Percentiles rank a stretch among this genome's conserved stretches.
Evolutionary conservation across 1,140 invertebrate genomes (phyloP).

Genomic region (Apolygus lucorum): DNA sequence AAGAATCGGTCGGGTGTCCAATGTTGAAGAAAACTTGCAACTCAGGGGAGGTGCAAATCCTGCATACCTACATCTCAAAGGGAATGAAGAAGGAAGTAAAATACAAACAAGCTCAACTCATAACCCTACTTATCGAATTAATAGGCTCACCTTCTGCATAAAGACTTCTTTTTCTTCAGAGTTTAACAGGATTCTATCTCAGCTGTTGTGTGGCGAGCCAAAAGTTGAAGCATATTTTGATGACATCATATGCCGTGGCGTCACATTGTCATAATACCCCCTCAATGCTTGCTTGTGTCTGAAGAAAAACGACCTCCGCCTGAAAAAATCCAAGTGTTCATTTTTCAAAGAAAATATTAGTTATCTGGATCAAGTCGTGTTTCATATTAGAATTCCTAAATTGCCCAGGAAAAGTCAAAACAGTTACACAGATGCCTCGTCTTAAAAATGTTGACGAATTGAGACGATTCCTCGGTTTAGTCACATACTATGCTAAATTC

Average conservation of each 20-base stretch:
- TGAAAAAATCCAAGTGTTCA: too few relatives aligned
- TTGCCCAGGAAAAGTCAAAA: conserved; percentile 29
- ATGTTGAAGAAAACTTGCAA: background rate
- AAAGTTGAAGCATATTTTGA: too few relatives aligned
- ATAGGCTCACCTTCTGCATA: too few relatives aligned
- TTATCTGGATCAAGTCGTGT: too few relatives aligned
- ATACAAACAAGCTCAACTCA: too few relatives aligned
- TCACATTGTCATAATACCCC: background rate
- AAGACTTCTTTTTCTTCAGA: conserved; percentile 40
- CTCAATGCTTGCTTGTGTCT: too few relatives aligned
- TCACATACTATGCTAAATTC: conserved; percentile 37
- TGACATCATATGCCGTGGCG: conserved; percentile 18
- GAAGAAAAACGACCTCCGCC: too few relatives aligned
- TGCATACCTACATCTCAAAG: conserved; percentile 38
- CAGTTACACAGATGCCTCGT: conserved; percentile 31
- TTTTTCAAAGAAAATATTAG: too few relatives aligned
- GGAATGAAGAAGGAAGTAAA: conserved; percentile 35
- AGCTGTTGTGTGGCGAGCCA: background rate
- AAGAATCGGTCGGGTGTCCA: too few relatives aligned
- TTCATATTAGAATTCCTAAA: too few relatives aligned
- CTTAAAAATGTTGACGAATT: conserved; percentile 35
- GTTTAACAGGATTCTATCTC: conserved; percentile 10
- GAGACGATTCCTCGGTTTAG: conserved; percentile 35
- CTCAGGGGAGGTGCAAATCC: conserved; percentile 36
- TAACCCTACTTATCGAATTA: too few relatives aligned